Base-by-base conservation (phyloP, 2,888 invertebrate genomes). In the Volucella zonaria region DNA sequence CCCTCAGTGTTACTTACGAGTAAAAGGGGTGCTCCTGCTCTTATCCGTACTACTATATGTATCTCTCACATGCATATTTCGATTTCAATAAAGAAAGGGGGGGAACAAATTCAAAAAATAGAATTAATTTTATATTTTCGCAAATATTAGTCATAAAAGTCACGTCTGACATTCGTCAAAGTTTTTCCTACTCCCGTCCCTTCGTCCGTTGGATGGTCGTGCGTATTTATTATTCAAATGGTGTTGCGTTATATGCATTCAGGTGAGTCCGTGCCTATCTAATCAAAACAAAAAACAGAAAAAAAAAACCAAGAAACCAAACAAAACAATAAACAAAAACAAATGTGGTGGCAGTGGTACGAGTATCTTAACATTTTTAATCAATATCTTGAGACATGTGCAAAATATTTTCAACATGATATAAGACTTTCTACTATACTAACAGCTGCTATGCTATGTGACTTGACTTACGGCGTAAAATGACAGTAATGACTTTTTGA, bases 151-250 rank as follows among this genome's bases (percentile, higher is more conserved):
- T 61, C 49, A 66, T 23, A 66, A 66, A 64, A 68, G 77, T 77
- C 78, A 79, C 71, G 78, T 79, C 59, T 66, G 56, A 56, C 71
- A 68, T 61, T 76, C 78, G 31, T 78, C 54, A 64, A 58, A 49
- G 64, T 66, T 70, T 68, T 68, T 18, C 42, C 51, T 59, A 56
- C 38, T 9, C 31, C 18, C 42, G 42, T 58, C 31, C 49, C 31
- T 12, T 15, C 58, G 56, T 31, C 31, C 31, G 31, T 0, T 23
- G 23, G 23, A 2, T 23, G 23, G 23, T 23, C 56, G 51, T 10
- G 4, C 23, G 42, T 49, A 45, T 18, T 79, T 79, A 66, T n/a
- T 79, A 79, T 79, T 71, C 78, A 66, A 71, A 52, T 45, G 43
- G 59, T 45, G 67, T 38, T 31, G 52, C 42, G 59, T 59, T 76